Evolutionary conservation across 2,888 invertebrate genomes (phyloP).

Genomic region (Apamea crenata): DNA sequence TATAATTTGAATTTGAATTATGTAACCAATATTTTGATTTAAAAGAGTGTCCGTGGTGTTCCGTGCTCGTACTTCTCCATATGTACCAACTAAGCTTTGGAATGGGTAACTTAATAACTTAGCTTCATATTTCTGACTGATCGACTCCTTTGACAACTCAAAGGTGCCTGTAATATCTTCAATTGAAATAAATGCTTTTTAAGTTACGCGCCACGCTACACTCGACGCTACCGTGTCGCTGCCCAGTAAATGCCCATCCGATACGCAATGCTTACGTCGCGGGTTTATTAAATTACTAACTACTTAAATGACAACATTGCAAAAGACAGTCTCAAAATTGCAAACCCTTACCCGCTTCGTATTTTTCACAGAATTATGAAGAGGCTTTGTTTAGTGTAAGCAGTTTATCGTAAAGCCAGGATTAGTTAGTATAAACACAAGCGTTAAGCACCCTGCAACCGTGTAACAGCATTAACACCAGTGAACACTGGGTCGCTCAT

Average conservation of each 20-base stretch:
- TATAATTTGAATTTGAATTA: neutral
- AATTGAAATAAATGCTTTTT: neutral
- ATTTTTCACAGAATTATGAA: neutral
- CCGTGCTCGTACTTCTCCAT: neutral
- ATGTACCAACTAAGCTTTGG: neutral
- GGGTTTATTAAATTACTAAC: neutral
- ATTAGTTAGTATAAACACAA: slow-evolving; percentile 46
- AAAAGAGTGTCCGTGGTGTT: neutral
- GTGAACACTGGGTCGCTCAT: slow-evolving; percentile 79
- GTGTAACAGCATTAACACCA: slow-evolving; percentile 75
- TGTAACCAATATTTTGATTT: neutral
- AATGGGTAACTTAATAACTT: neutral
- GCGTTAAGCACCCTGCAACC: slow-evolving; percentile 67
- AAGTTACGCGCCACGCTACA: neutral
- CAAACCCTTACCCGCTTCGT: neutral
- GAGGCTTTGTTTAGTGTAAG: neutral
- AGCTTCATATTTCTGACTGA: neutral
- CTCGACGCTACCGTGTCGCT: neutral
- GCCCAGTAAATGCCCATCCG: neutral
- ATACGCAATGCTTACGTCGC: neutral
- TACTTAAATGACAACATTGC: neutral
- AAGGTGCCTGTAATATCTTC: too few species aligned
- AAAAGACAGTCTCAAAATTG: neutral
- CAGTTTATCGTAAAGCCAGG: slow-evolving; percentile 29
- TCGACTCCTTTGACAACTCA: neutral